Evolutionary conservation across 2,113 vertebrate species (phyloP), one percentile per base, ranked within the genome.

Genomic region (Lophotis ruficrista): DNA sequence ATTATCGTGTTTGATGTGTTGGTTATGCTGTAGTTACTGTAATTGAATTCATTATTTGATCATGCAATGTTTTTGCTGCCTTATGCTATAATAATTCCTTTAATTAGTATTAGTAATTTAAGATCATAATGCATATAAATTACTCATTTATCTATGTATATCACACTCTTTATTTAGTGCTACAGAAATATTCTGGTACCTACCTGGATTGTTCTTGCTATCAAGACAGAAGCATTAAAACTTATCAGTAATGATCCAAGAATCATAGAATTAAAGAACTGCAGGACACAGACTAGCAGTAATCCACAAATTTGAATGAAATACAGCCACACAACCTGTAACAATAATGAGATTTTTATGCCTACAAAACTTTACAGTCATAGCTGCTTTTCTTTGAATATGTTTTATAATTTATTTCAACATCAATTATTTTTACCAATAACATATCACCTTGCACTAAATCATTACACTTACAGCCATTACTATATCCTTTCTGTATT

Each of bases 181-280:
- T 64, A 92, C 8, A 86, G 53, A 94, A 79, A 51, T n/a, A 70
- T 68, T 82, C 83, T 1, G 11, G 20, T 50, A 87, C 98, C 57
- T 95, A 99, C 99, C 99, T 99, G 99, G 82, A 98, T 96, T 95
- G 98, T 98, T 96, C 98, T 99, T 96, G 98, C 94, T 97, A 99
- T 97, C 91, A 99, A 97, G 7, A 98, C 98, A 2, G 99, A 98
- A 62, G 98, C 93, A 76, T 99, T 99, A 95, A 99, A 99, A 98
- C 99, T 99, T 96, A 99, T 97, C 12, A 99, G 98, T 91, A 99
- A 96, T 4, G 99, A 99, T 56, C 99, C 99, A 83, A 99, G 98
- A 93, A 99, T 98, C 99, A 99, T 99, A 66, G 99, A 98, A 97
- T 99, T 99, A 89, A 99, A 99, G 97, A 99, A 99, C 97, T 99